A percentile compares a stretch with the other conserved stretches of the same genome.
Evolutionary conservation across 2,113 vertebrate genomes (phyloP).

Genomic region (Coptodon bakossiorum): DNA sequence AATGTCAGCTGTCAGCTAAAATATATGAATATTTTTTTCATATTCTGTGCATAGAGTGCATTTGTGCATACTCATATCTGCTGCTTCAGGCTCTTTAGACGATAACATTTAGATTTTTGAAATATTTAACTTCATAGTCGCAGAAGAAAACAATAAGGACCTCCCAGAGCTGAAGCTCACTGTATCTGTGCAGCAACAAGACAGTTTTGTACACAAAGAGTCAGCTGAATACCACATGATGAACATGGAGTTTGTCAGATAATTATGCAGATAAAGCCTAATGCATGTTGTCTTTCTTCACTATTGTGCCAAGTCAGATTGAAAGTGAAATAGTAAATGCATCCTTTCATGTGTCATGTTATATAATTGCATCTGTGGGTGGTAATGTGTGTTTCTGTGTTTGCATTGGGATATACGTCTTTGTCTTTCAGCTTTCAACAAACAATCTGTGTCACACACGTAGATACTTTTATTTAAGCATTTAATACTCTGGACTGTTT

Average conservation of each 20-base stretch:
- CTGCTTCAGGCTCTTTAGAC: background rate
- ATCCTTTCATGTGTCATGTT: background rate
- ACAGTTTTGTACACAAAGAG: background rate
- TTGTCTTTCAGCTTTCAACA: background rate
- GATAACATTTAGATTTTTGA: constrained; percentile 6
- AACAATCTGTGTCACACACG: background rate
- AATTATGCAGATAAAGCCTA: background rate
- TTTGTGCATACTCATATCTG: background rate
- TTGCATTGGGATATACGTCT: background rate
- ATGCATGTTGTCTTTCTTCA: background rate
- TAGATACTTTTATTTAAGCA: background rate
- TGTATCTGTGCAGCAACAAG: background rate
- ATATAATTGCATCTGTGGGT: background rate
- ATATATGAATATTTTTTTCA: background rate
- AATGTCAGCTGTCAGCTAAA: constrained; percentile 26
- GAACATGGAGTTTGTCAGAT: background rate
- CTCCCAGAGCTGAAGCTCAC: background rate
- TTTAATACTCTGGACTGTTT: background rate
- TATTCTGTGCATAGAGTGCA: background rate
- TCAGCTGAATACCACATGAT: no score
- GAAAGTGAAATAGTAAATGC: background rate
- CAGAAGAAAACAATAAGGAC: background rate
- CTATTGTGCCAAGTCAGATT: background rate
- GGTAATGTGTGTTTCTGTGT: background rate
- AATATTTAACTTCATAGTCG: background rate